Conservation (phyloP, 2,113 vertebrate genomes). For the Brachypodius melanocephalos region DNA sequence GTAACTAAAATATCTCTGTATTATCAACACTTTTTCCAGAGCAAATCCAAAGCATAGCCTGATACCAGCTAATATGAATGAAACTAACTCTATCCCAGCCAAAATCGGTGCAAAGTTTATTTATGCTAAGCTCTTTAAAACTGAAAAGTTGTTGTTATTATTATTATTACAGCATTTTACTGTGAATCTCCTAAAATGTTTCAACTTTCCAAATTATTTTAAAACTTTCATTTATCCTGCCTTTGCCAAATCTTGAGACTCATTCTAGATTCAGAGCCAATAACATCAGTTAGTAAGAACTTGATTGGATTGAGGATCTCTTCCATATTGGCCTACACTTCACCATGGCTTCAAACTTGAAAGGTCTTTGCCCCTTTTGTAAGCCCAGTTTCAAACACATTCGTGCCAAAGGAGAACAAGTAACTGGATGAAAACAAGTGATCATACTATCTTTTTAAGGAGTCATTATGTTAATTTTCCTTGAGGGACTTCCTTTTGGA, state of each 20-base stretch:
- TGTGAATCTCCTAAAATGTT: not conserved
- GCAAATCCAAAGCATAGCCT: not conserved
- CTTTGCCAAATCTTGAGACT: not conserved
- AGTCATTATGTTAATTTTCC: not conserved
- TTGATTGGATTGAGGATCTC: not conserved
- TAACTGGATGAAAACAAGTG: not conserved
- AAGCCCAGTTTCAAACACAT: not conserved
- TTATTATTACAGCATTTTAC: not conserved
- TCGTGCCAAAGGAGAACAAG: conserved; percentile 19
- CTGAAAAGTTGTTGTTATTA: not conserved
- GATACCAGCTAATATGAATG: not conserved
- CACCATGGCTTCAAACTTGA: not conserved
- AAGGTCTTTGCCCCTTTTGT: conserved; percentile 16
- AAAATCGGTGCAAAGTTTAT: not conserved
- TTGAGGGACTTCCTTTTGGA: not conserved
- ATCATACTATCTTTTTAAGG: not conserved
- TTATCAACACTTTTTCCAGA: not conserved
- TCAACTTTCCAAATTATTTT: not conserved
- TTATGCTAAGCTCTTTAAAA: not conserved
- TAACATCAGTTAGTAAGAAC: not conserved
- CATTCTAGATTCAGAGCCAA: not conserved
- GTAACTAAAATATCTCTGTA: not conserved
- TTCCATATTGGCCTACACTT: not conserved
- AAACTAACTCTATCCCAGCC: not conserved
- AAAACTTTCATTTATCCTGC: not conserved